Percentiles rank a stretch among this genome's conserved stretches.
Conservation (phyloP, 2,797 vertebrate species). For the Pampus argenteus region DNA sequence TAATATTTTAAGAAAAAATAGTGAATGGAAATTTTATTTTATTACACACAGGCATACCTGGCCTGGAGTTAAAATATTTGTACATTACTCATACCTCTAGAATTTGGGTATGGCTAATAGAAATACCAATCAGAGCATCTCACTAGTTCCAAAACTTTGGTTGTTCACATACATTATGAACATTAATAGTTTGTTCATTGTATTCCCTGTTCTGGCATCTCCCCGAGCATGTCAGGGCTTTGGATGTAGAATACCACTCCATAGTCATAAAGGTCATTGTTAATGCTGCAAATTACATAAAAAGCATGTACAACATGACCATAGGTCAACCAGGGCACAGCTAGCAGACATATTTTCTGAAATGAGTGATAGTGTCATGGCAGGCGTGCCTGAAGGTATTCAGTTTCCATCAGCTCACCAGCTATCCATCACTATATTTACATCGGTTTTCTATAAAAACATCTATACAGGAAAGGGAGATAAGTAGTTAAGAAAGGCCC, state of each 20-base stretch:
- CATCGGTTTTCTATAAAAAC: slow-evolving; percentile 19
- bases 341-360: slow-evolving; percentile 5
- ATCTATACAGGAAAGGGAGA: background rate
- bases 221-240: background rate
- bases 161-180: background rate
- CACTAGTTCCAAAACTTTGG: background rate
- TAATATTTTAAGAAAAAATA: background rate
- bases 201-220: background rate
- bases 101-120: no score
- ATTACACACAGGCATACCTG: background rate
- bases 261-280: slow-evolving; percentile 21
- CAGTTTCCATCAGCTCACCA: slow-evolving; percentile 3
- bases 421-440: slow-evolving; percentile 47
- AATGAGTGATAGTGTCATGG: slow-evolving; percentile 43
- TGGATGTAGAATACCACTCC: background rate
- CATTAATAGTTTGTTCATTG: fast-evolving
- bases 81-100: background rate
- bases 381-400: slow-evolving; percentile 49
- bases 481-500: background rate
- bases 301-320: slow-evolving; percentile 20
- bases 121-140: background rate
- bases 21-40: background rate
- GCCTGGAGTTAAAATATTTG: background rate
- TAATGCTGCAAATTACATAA: slow-evolving; percentile 9
- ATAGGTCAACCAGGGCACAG: slow-evolving; percentile 33